Conservation (phyloP, 2,797 vertebrate species). For the Ptychadena robeensis region DNA sequence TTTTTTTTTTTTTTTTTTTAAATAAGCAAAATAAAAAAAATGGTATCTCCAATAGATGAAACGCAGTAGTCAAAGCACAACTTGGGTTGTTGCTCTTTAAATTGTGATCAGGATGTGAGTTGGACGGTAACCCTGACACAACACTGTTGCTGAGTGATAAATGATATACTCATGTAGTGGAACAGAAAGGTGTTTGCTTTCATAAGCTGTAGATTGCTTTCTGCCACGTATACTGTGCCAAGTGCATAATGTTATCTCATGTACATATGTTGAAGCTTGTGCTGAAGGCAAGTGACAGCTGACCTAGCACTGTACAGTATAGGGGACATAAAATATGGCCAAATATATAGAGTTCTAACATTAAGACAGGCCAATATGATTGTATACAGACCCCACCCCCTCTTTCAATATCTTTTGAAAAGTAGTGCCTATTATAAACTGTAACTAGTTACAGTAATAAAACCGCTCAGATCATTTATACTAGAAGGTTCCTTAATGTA, state of each 20-base stretch:
- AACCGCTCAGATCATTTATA: too few species aligned
- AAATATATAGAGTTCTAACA: neutral
- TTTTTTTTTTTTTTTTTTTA: too few species aligned
- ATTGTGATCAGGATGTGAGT: neutral
- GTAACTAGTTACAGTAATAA: too few species aligned
- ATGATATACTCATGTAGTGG: neutral
- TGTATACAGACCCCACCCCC: neutral
- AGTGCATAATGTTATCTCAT: neutral
- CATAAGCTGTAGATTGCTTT: constrained; percentile 6
- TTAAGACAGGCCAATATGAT: neutral
- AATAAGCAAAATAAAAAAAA: too few species aligned
- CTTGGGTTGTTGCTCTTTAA: neutral
- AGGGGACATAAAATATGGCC: neutral
- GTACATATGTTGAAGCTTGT: neutral
- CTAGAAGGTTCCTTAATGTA: too few species aligned
- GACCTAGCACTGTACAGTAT: neutral
- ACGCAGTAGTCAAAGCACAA: neutral
- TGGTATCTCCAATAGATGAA: neutral
- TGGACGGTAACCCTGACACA: neutral
- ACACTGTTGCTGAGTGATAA: neutral
- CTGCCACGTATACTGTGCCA: neutral
- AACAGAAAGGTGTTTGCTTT: neutral
- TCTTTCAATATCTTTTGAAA: too few species aligned
- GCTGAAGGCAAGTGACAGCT: neutral
- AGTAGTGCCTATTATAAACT: too few species aligned